phyloP scores from a whole-genome alignment of 2,888 invertebrate species.

The Loripinus fragilis region DNA sequence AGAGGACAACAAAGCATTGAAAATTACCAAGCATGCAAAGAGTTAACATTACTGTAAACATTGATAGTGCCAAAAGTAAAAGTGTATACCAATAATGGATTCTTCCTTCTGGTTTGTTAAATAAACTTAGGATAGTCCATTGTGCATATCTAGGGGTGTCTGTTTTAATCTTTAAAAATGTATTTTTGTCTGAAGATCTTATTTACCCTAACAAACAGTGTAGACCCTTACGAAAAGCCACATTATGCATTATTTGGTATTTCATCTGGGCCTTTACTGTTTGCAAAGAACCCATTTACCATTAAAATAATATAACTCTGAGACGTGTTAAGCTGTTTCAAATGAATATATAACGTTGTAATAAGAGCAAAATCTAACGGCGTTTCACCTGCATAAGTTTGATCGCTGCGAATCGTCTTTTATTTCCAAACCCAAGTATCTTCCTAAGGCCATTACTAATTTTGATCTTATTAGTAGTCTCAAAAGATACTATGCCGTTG shows the following conservation, averaged over 20 bases:
- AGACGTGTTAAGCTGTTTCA: constrained; percentile 40
- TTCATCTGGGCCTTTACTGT: no score
- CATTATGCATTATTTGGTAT: no score
- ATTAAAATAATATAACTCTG: constrained; percentile 36
- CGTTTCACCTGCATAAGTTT: constrained; percentile 31
- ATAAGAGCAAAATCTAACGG: no score
- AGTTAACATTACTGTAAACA: constrained; percentile 34
- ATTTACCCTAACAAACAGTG: no score
- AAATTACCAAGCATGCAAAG: constrained; percentile 40
- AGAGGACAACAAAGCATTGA: no score
- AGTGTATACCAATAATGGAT: constrained; percentile 38
- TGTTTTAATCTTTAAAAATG: no score
- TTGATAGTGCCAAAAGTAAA: constrained; percentile 37
- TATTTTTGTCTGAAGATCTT: no score
- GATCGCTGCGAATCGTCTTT: constrained; percentile 29
- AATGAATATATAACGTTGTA: constrained; percentile 49
- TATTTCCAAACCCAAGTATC: no score
- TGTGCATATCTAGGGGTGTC: no score
- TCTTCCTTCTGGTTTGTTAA: no score
- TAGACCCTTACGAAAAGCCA: no score
- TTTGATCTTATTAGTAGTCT: constrained; percentile 28
- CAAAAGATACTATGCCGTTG: constrained; percentile 38
- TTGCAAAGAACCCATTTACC: constrained; percentile 38
- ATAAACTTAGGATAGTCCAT: no score
- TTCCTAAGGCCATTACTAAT: constrained; percentile 33